These are phyloP conservation scores for Spizaetus ornatus DNA, from an alignment of 2,113 vertebrate species.

Conservation along the genomic window DNA sequence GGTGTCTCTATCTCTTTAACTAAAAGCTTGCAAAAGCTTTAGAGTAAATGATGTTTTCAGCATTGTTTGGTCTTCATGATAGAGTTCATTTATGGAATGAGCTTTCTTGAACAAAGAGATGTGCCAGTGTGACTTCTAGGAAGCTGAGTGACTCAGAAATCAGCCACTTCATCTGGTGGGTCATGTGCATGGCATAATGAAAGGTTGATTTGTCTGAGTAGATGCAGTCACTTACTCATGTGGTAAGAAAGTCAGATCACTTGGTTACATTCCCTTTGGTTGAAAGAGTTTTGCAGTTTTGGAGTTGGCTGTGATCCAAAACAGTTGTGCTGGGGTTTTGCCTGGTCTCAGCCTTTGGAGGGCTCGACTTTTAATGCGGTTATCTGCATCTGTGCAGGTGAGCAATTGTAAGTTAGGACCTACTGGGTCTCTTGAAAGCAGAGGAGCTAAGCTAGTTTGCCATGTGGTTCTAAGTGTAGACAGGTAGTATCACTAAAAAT, in stretches of 20 bases:
- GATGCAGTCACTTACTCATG: background rate
- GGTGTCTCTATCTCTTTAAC: background rate
- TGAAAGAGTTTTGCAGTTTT: background rate
- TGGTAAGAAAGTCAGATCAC: background rate
- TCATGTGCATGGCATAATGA: background rate
- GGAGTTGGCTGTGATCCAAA: background rate
- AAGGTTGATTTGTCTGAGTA: background rate
- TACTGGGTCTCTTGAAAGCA: background rate
- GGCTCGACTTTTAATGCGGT: background rate
- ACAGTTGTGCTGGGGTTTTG: background rate
- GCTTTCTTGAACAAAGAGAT: background rate
- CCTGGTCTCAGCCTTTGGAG: background rate
- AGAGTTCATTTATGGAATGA: background rate
- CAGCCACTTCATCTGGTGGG: slow-evolving; percentile 1
- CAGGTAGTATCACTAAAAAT: background rate
- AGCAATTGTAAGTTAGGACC: rapidly evolving
- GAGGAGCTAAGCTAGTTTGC: background rate
- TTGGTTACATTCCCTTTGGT: background rate
- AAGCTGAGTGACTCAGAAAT: slow-evolving; percentile 20
- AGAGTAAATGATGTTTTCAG: background rate
- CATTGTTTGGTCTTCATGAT: background rate
- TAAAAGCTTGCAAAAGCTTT: background rate
- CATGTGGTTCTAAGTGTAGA: background rate
- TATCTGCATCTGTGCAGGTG: background rate
- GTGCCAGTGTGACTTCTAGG: background rate